Evolutionary conservation across 2,113 vertebrate genomes (phyloP).

Genomic region (Proteles cristata): DNA sequence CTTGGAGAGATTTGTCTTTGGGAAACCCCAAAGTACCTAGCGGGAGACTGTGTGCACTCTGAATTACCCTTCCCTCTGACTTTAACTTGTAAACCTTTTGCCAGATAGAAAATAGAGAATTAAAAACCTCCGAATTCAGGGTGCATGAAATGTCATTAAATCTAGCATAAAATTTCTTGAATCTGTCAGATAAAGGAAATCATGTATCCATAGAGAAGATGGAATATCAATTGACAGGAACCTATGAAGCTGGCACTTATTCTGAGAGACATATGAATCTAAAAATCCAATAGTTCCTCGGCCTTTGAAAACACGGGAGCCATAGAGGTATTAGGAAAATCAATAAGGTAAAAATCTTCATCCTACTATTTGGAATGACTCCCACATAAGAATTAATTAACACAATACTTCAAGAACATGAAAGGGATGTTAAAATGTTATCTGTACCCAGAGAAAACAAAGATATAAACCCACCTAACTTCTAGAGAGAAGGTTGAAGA

Average conservation of each 20-base stretch:
- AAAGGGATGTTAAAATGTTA: constrained; percentile 50
- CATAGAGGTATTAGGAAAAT: constrained; percentile 68
- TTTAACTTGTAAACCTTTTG: constrained; percentile 65
- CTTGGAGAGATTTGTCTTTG: background rate
- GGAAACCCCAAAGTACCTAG: background rate
- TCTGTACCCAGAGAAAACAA: constrained; percentile 38
- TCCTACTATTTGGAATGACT: constrained; percentile 62
- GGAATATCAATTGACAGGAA: constrained; percentile 73
- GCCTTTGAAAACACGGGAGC: constrained; percentile 67
- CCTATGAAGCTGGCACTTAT: constrained; percentile 60
- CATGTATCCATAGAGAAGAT: constrained; percentile 66
- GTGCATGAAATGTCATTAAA: constrained; percentile 73
- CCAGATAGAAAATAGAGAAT: constrained; percentile 60
- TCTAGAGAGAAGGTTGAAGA: constrained; percentile 19
- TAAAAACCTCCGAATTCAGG: constrained; percentile 68
- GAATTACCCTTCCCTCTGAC: constrained; percentile 49
- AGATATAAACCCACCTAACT: constrained; percentile 31
- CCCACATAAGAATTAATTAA: constrained; percentile 72
- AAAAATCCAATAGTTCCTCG: constrained; percentile 50
- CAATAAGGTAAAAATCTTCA: constrained; percentile 65
- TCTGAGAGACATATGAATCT: constrained; percentile 57
- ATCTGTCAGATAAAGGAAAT: constrained; percentile 76
- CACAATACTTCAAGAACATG: constrained; percentile 46
- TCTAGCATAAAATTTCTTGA: constrained; percentile 70
- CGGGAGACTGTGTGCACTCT: background rate